These are phyloP conservation scores for Psittacula derbiana DNA, from an alignment of 2,797 vertebrate species.

Conservation along the genomic window DNA sequence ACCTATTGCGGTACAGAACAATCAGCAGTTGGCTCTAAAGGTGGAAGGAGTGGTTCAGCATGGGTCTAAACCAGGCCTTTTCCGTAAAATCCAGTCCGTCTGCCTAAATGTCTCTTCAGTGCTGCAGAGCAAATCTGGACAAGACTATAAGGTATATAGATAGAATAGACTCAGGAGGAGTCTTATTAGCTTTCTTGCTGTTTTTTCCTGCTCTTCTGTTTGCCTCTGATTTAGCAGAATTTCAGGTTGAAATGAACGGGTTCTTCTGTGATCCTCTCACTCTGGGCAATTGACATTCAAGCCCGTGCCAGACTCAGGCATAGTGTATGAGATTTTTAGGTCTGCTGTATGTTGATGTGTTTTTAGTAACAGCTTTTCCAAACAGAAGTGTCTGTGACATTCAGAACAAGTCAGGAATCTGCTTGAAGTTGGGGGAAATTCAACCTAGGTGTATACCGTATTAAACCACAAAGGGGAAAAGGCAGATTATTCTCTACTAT, in stretches of 20 bases:
- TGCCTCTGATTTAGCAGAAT: not conserved
- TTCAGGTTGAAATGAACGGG: not conserved
- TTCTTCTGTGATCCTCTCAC: not conserved
- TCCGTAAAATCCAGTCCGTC: conserved; percentile 95
- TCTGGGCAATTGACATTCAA: not conserved
- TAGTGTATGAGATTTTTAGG: not conserved
- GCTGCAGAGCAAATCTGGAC: conserved; percentile 89
- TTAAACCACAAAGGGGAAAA: not conserved
- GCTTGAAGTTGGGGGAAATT: not conserved
- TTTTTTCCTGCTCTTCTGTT: not conserved
- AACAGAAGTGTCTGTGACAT: not conserved
- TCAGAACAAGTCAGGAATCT: not conserved
- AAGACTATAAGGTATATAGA: conserved; percentile 90
- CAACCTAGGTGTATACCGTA: not conserved
- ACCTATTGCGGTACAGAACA: conserved; percentile 93
- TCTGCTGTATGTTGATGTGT: not conserved
- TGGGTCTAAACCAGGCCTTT: conserved; percentile 91
- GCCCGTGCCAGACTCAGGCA: not conserved
- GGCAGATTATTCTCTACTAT: not conserved
- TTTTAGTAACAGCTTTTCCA: not conserved
- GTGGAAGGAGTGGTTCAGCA: conserved; percentile 98
- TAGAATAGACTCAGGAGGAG: not conserved
- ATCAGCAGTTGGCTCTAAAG: conserved; percentile 92
- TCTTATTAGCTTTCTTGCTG: not conserved
- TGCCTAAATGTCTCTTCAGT: conserved; percentile 92